Evolutionary conservation across 2,113 vertebrate genomes (phyloP).

Genomic region (Peromyscus polionotus): DNA sequence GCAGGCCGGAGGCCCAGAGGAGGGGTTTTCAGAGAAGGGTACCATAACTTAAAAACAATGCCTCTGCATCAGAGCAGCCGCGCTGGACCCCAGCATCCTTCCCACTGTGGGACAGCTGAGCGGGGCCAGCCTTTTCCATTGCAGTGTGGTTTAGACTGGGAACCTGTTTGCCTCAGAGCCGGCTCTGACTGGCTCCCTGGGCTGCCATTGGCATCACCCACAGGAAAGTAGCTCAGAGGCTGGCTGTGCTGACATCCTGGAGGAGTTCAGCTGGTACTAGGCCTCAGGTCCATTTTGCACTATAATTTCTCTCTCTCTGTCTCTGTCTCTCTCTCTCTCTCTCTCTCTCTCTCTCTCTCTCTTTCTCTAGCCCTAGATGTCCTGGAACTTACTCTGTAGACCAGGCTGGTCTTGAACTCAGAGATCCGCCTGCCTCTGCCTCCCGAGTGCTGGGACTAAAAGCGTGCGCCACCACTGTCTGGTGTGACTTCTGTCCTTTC

Average conservation of each 20-base stretch:
- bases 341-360: no score
- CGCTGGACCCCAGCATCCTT: not conserved
- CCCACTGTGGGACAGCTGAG: not conserved
- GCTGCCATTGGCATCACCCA: not conserved
- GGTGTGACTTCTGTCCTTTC: not conserved
- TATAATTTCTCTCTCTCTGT: not conserved
- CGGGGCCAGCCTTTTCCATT: not conserved
- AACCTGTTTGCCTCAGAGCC: not conserved
- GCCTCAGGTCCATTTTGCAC: not conserved
- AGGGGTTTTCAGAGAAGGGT: not conserved
- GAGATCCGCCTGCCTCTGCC: not conserved
- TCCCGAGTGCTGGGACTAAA: not conserved
- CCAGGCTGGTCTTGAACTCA: not conserved
- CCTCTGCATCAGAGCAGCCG: not conserved
- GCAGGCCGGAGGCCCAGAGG: not conserved
- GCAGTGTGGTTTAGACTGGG: not conserved
- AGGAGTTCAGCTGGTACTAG: not conserved
- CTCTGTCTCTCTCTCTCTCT: not conserved
- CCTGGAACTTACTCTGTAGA: not conserved
- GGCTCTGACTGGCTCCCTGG: not conserved
- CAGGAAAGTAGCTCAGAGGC: not conserved
- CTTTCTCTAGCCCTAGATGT: not conserved
- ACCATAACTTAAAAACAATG: not conserved
- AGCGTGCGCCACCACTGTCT: not conserved
- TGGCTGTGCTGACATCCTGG: not conserved